Evolutionary conservation across 2,888 invertebrate genomes (phyloP).

Genomic region (Gymnoscelis rufifasciata): DNA sequence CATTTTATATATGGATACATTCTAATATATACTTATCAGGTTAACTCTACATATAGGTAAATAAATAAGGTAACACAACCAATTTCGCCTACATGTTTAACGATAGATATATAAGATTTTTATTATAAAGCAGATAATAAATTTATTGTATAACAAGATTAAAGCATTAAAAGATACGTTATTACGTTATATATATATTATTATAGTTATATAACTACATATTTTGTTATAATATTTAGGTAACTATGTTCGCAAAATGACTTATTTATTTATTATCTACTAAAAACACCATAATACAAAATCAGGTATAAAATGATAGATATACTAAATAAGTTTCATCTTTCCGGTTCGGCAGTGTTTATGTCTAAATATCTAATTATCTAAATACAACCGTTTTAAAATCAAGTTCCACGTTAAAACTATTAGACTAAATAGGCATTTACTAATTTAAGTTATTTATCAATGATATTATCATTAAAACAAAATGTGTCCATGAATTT

Average conservation of each 20-base stretch:
- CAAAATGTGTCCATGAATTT: too few relatives aligned
- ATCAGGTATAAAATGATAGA: conserved; percentile 14
- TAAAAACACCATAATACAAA: conserved; percentile 15
- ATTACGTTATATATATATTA: conserved; percentile 12
- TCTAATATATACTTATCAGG: conserved; percentile 51
- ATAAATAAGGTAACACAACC: conserved; percentile 64
- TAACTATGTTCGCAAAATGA: background rate
- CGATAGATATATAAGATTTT: conserved; percentile 10
- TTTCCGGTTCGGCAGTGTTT: conserved; percentile 22
- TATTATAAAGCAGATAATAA: conserved; percentile 20
- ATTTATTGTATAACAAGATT: conserved; percentile 9
- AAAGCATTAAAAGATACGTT: conserved; percentile 26
- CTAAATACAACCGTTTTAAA: conserved; percentile 5
- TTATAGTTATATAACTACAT: background rate
- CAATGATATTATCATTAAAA: too few relatives aligned
- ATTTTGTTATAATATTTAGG: conserved; percentile 6
- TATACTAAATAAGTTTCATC: conserved; percentile 5
- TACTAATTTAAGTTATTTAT: too few relatives aligned
- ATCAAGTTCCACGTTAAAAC: background rate
- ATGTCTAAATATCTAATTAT: conserved; percentile 10
- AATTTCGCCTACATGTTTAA: conserved; percentile 41
- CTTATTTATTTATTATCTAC: background rate
- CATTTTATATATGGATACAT: conserved; percentile 55
- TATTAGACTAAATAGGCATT: too few relatives aligned
- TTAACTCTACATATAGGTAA: conserved; percentile 44